phyloP scores from a whole-genome alignment of 2,888 invertebrate genomes.

The Caenorhabditis sp. region DNA sequence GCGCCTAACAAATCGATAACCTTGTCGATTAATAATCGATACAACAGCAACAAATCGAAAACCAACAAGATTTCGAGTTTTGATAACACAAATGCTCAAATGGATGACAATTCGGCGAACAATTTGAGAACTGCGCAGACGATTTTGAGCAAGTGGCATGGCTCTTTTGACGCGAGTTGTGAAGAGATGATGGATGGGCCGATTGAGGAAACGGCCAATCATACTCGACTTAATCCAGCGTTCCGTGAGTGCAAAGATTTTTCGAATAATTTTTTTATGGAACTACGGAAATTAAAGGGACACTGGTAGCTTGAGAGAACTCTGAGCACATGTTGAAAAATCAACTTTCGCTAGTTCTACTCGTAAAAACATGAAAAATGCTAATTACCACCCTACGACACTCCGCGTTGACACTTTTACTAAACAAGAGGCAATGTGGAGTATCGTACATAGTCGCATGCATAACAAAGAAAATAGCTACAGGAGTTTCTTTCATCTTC shows the following conservation, averaged over 20 bases:
- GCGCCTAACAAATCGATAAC: slow-evolving; percentile 61
- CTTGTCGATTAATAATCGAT: slow-evolving; percentile 62
- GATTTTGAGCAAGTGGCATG: slow-evolving; percentile 56
- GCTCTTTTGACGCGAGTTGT: slow-evolving; percentile 50
- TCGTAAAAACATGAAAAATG: too few relatives aligned
- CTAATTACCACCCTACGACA: too few relatives aligned
- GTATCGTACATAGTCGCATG: too few relatives aligned
- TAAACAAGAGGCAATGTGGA: too few relatives aligned
- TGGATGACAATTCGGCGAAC: slow-evolving; percentile 54
- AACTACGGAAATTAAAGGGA: too few relatives aligned
- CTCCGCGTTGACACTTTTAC: too few relatives aligned
- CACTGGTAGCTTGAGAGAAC: too few relatives aligned
- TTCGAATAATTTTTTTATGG: too few relatives aligned
- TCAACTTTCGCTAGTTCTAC: too few relatives aligned
- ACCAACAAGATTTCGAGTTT: slow-evolving; percentile 53
- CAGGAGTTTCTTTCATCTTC: too few relatives aligned
- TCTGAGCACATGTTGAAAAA: too few relatives aligned
- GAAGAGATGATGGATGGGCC: slow-evolving; percentile 46
- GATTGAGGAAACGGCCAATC: slow-evolving; percentile 19
- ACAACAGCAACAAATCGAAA: slow-evolving; percentile 29
- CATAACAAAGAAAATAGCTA: too few relatives aligned
- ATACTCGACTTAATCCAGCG: slow-evolving; percentile 26
- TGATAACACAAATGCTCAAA: slow-evolving; percentile 54
- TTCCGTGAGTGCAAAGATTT: slow-evolving; percentile 17
- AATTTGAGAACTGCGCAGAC: slow-evolving; percentile 51